A percentile compares a stretch with the other conserved stretches of the same genome.
phyloP scores from a whole-genome alignment of 2,888 invertebrate species.

The Mimas tiliae region DNA sequence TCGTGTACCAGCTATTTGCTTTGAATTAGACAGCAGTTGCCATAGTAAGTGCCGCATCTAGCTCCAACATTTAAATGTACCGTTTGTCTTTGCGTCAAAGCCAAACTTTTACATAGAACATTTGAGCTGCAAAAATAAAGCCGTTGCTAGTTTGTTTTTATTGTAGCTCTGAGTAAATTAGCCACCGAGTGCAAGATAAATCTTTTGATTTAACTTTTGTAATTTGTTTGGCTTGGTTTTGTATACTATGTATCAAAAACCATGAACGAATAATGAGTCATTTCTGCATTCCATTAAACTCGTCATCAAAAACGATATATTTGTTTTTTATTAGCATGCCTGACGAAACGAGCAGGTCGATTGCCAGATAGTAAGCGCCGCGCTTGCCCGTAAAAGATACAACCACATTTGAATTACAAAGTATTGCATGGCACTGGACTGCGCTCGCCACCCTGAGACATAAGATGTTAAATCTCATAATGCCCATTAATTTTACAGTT shows the following conservation, averaged over 20 bases:
- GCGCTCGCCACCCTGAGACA: too few relatives aligned
- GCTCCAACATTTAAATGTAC: slow-evolving; percentile 30
- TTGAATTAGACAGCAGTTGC: slow-evolving; percentile 34
- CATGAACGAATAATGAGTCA: neutral
- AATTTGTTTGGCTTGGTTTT: slow-evolving; percentile 5
- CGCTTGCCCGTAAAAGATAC: too few relatives aligned
- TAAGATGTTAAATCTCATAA: too few relatives aligned
- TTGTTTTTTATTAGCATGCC: too few relatives aligned
- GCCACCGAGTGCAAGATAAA: slow-evolving; percentile 4
- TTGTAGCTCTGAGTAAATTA: slow-evolving; percentile 15
- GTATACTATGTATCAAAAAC: neutral
- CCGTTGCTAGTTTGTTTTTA: slow-evolving; percentile 13
- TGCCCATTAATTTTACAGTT: too few relatives aligned
- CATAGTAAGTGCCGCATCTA: slow-evolving; percentile 25
- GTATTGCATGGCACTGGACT: too few relatives aligned
- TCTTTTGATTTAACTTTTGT: slow-evolving; percentile 8
- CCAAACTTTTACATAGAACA: slow-evolving; percentile 21
- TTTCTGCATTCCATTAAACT: neutral
- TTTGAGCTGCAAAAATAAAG: slow-evolving; percentile 12
- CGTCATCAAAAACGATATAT: too few relatives aligned
- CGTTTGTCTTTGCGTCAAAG: slow-evolving; percentile 17
- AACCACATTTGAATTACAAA: too few relatives aligned
- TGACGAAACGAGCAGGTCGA: too few relatives aligned
- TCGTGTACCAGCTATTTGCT: slow-evolving; percentile 41
- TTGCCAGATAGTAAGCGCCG: too few relatives aligned